These are phyloP conservation scores for Oreohelix idahoensis DNA, from an alignment of 1,140 invertebrate species.

Conservation along the genomic window DNA sequence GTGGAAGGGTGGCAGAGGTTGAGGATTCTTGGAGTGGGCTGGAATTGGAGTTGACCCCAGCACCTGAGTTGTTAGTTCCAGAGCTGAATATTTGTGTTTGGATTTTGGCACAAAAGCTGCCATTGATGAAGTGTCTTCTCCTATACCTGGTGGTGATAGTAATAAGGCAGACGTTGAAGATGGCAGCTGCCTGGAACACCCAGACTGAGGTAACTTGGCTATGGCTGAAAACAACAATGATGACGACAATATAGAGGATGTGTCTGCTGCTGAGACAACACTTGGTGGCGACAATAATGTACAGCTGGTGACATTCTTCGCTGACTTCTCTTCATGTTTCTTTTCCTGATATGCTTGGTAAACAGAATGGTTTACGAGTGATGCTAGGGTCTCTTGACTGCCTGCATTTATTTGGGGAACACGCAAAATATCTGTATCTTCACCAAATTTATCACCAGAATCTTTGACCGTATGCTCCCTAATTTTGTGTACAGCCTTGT, in stretches of 20 bases:
- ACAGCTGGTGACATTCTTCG: background rate
- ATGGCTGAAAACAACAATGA: conserved; percentile 35
- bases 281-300: background rate
- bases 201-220: conserved; percentile 28
- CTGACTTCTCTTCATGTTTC: background rate
- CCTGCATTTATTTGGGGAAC: background rate
- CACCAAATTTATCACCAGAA: conserved; percentile 3
- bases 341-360: conserved; percentile 20
- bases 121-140: background rate
- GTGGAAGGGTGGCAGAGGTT: conserved; percentile 39
- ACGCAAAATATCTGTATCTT: background rate
- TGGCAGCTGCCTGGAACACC: background rate
- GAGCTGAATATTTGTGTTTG: background rate
- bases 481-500: background rate
- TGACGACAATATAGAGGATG: background rate
- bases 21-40: conserved; percentile 30
- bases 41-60: conserved; percentile 18
- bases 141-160: background rate
- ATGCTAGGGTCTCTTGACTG: background rate
- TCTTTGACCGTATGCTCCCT: background rate
- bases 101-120: background rate
- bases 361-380: conserved; percentile 23
- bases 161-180: background rate
- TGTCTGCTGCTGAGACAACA: background rate
- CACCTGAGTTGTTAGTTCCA: background rate